Evolutionary conservation across 2,113 vertebrate species (phyloP), one percentile per base, ranked within the genome.

Genomic region (Microtus richardsoni): DNA sequence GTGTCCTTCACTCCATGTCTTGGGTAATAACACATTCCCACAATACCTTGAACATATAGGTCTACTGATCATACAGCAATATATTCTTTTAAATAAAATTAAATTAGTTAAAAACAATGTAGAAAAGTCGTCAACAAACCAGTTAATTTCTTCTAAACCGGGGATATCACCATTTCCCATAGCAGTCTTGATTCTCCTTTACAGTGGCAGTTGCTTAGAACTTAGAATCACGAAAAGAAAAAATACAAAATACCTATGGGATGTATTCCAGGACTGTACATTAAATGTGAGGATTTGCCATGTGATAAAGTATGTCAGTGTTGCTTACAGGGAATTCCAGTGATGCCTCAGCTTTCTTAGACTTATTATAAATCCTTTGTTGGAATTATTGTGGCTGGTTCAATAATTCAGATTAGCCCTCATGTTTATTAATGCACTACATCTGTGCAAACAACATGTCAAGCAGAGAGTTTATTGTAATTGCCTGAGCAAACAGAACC

Each of bases 351-450:
- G 98, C 98, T 99, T 98, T 98, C 98, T 98, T 98, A 98, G 99
- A 99, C 98, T 99, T 98, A 99, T 98, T 99, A 99, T 99, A 99
- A 99, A 99, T 99, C 99, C 99, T 99, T 99, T 99, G 99, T 99
- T 98, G 98, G 99, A 99, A 99, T 99, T 99, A 99, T 99, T 99
- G 99, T 98, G 98, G 99, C 99, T 99, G 99, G 99, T 99, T 99
- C 99, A 99, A 99, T 99, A 99, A 99, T 99, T 99, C 99, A 99
- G 99, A 99, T 99, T 99, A 99, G 99, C 98, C 99, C 99, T 99
- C 99, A 99, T 99, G 99, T 99, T 99, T 99, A 99, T 99, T 99
- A 99, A 99, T 99, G 99, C 99, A 98, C 99, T 99, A 99, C 99
- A 99, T 99, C 99, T 99, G 99, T 99, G 99, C 99, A 99, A 99